Conservation (phyloP, 2,113 vertebrate species). For the Galeopterus variegatus region DNA sequence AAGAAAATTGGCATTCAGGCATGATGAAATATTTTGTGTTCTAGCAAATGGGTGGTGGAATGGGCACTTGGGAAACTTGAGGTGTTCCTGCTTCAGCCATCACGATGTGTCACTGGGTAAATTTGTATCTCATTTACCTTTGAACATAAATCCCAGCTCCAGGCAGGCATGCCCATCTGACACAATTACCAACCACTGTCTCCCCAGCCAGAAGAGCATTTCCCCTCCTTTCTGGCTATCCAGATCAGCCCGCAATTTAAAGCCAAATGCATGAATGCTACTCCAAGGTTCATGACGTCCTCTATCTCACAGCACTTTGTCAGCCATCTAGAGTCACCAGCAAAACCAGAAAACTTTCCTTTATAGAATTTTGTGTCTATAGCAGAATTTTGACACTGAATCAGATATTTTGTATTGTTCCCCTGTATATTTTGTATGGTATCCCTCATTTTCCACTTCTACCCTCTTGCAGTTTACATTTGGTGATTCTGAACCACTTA, state of each 20-base stretch:
- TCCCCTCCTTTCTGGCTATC: neutral
- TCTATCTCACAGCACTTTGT: neutral
- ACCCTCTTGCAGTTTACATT: neutral
- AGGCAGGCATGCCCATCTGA: neutral
- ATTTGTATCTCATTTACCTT: neutral
- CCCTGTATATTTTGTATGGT: neutral
- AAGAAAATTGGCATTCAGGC: neutral
- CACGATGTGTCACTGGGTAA: neutral
- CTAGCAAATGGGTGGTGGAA: neutral
- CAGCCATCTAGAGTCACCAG: neutral
- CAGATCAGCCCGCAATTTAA: neutral
- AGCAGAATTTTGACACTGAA: neutral
- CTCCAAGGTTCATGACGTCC: neutral
- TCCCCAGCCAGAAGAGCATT: neutral
- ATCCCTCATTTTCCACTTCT: neutral
- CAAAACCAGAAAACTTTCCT: neutral
- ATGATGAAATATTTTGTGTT: conserved; percentile 1
- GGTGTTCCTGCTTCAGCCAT: neutral
- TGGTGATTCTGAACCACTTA: neutral
- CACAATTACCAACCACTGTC: neutral
- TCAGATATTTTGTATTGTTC: neutral
- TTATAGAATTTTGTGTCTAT: neutral
- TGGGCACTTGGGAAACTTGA: no score
- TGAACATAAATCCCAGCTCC: neutral
- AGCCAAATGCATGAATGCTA: neutral